phyloP scores from a whole-genome alignment of 2,113 vertebrate genomes.

The Entelurus aequoreus region DNA sequence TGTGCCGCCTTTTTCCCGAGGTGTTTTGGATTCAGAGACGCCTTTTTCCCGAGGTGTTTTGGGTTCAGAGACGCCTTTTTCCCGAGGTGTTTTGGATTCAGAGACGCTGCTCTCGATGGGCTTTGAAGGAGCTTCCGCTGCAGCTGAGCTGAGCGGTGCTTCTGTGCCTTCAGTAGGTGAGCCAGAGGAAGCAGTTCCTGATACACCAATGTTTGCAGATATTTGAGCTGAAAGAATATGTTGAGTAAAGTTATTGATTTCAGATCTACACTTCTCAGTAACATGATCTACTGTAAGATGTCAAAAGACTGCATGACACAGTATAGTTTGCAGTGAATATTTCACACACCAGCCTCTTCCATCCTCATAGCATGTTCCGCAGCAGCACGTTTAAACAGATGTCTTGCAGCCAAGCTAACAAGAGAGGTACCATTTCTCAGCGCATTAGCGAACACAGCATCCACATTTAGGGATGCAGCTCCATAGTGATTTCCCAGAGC shows the following conservation, averaged over 20 bases:
- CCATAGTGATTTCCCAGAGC: slow-evolving; percentile 72
- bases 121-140: slow-evolving; percentile 55
- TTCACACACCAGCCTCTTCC: slow-evolving; percentile 66
- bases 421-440: slow-evolving; percentile 58
- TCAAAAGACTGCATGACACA: neutral
- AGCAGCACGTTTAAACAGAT: slow-evolving; percentile 71
- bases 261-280: neutral
- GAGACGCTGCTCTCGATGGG: slow-evolving; percentile 31
- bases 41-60: too few relatives aligned
- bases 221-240: slow-evolving; percentile 28
- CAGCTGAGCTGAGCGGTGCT: slow-evolving; percentile 9
- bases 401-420: slow-evolving; percentile 61
- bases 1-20: neutral
- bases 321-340: neutral
- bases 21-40: slow-evolving; percentile 18
- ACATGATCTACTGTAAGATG: too few relatives aligned
- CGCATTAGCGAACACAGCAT: slow-evolving; percentile 75
- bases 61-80: too few relatives aligned
- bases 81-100: too few relatives aligned
- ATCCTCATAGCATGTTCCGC: slow-evolving; percentile 54
- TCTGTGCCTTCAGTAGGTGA: slow-evolving; percentile 5
- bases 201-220: neutral
- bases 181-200: neutral
- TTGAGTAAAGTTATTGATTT: neutral
- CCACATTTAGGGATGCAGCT: slow-evolving; percentile 68